Evolutionary conservation across 2,797 vertebrate genomes (phyloP).

Genomic region (Helicolenus hilgendorfi): DNA sequence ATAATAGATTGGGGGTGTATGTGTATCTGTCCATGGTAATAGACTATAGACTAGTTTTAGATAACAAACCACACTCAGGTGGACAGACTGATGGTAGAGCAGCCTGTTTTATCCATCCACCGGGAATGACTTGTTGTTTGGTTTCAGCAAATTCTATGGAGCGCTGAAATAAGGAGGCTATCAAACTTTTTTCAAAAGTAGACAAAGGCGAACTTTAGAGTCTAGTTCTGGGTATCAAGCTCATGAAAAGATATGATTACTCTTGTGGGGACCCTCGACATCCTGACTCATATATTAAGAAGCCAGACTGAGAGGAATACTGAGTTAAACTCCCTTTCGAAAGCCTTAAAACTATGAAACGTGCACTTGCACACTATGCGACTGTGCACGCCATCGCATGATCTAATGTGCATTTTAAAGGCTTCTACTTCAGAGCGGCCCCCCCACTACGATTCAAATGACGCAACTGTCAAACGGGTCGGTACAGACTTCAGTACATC

Average conservation of each 20-base stretch:
- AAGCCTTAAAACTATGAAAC: slow-evolving; percentile 42
- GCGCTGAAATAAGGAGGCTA: slow-evolving; percentile 34
- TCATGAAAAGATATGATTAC: slow-evolving; percentile 63
- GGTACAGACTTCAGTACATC: slow-evolving; percentile 65
- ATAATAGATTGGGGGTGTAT: slow-evolving; percentile 88
- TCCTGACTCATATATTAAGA: slow-evolving; percentile 47
- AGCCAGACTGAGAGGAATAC: slow-evolving; percentile 40
- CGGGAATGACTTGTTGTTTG: slow-evolving; percentile 60
- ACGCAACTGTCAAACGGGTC: slow-evolving; percentile 72
- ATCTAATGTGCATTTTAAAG: slow-evolving; percentile 76
- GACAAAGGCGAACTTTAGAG: slow-evolving; percentile 55
- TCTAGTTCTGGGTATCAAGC: slow-evolving; percentile 42
- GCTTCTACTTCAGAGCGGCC: slow-evolving; percentile 59
- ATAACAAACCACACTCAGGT: slow-evolving; percentile 86
- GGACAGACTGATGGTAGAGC: slow-evolving; percentile 70
- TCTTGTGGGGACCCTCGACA: slow-evolving; percentile 48
- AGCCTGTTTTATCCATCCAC: slow-evolving; percentile 60
- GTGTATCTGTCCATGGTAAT: slow-evolving; percentile 87
- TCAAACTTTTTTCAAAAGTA: slow-evolving; percentile 55
- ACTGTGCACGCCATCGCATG: slow-evolving; percentile 24
- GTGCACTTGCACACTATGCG: neutral
- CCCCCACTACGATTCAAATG: slow-evolving; percentile 70
- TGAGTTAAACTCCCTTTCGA: slow-evolving; percentile 17
- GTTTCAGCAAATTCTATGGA: slow-evolving; percentile 55
- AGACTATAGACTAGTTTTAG: slow-evolving; percentile 86